These are phyloP conservation scores for Rhinatrema bivittatum DNA, from an alignment of 2,797 vertebrate species.

Conservation along the genomic window DNA sequence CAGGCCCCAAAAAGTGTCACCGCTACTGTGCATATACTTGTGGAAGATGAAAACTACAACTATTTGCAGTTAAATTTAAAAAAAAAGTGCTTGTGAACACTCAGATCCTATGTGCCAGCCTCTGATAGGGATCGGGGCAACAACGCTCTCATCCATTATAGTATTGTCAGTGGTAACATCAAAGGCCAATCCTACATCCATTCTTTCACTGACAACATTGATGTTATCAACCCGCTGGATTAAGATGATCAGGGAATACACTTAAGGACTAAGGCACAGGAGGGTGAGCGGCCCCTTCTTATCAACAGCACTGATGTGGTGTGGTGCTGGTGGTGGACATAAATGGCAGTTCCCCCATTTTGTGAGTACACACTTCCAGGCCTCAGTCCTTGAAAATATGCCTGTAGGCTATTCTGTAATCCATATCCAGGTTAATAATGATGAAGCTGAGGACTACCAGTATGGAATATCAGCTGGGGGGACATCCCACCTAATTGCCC, in stretches of 20 bases:
- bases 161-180: slow-evolving; percentile 90
- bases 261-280: slow-evolving; percentile 90
- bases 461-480: slow-evolving; percentile 78
- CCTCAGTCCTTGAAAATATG: slow-evolving; percentile 85
- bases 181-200: slow-evolving; percentile 95
- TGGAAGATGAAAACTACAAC: slow-evolving; percentile 96
- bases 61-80: slow-evolving; percentile 92
- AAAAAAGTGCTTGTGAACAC: slow-evolving; percentile 77
- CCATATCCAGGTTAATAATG: slow-evolving; percentile 91
- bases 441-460: slow-evolving; percentile 81
- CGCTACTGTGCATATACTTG: slow-evolving; percentile 77
- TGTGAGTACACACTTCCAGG: slow-evolving; percentile 94
- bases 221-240: slow-evolving; percentile 89
- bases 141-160: slow-evolving; percentile 90
- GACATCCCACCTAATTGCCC: slow-evolving; percentile 71
- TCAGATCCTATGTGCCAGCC: slow-evolving; percentile 82
- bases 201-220: slow-evolving; percentile 79
- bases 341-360: slow-evolving; percentile 94
- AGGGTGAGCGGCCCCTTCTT: slow-evolving; percentile 87
- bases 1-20: slow-evolving; percentile 81
- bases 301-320: slow-evolving; percentile 90
- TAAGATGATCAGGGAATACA: slow-evolving; percentile 89
- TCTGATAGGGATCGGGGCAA: slow-evolving; percentile 81
- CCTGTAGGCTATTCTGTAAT: slow-evolving; percentile 84
- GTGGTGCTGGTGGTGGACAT: slow-evolving; percentile 85